Percentiles rank a stretch among this genome's conserved stretches.
Conservation (phyloP, 2,888 invertebrate species). For the Spodoptera littoralis region DNA sequence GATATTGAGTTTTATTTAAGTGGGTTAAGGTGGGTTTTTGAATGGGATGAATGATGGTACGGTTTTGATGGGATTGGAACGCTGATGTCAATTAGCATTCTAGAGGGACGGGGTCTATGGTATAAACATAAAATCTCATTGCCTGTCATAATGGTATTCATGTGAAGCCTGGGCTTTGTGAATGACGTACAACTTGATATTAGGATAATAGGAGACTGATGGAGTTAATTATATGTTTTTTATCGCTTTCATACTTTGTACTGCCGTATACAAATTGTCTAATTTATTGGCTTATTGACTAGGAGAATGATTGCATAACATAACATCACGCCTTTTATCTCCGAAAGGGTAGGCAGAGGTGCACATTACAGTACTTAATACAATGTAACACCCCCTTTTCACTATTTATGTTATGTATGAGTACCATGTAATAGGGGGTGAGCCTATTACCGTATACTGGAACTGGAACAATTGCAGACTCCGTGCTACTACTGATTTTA, state of each 20-base stretch:
- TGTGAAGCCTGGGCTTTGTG: conserved; percentile 42
- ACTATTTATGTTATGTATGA: too few species aligned
- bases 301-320: neutral
- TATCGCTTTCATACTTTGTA: conserved; percentile 21
- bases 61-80: conserved; percentile 67
- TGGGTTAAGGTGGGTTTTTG: conserved; percentile 53
- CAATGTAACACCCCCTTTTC: too few species aligned
- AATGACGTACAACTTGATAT: conserved; percentile 41
- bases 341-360: too few species aligned
- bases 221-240: neutral
- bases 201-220: conserved; percentile 34
- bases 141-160: conserved; percentile 57
- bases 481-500: too few species aligned
- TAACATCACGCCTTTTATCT: too few species aligned
- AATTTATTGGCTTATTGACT: neutral
- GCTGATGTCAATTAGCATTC: conserved; percentile 75
- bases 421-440: too few species aligned
- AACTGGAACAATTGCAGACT: too few species aligned
- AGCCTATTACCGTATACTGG: too few species aligned
- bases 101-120: conserved; percentile 64
- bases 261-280: conserved; percentile 4
- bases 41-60: conserved; percentile 41
- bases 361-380: too few species aligned
- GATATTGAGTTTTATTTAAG: conserved; percentile 46
- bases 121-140: conserved; percentile 62